Evolutionary conservation across 2,888 invertebrate genomes (phyloP), one percentile per base, ranked within the genome.

Genomic region (Pogonocherus hispidulus): DNA sequence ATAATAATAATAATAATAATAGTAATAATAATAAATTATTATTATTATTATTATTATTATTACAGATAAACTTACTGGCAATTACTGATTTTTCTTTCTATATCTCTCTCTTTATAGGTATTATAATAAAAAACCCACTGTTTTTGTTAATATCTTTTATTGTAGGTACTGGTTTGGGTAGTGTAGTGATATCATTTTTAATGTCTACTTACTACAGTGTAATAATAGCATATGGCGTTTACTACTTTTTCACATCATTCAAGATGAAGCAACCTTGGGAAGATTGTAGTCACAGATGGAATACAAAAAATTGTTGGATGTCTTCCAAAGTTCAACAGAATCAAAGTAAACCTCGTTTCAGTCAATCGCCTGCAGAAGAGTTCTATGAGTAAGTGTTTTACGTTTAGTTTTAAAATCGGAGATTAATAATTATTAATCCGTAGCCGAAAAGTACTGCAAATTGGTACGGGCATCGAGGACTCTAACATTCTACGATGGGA

Each of bases 141-240:
- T n/a, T n/a, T n/a, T n/a, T n/a, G n/a, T n/a, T n/a, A n/a, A n/a
- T n/a, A n/a, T n/a, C n/a, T 8, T 11, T 46, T 73, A 63, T 87
- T 87, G n/a, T 87, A 97, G 97, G 97, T 81, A 94, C 96, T 76
- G 98, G 97, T 67, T 88, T 98, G 78, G 96, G 96, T 69, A 96
- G 96, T 84, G 96, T 97, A 73, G 92, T 97, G 84, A 94, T 97
- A 85, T 97, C 97, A 76, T 96, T 97, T 87, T 88, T 97, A 83
- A 94, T 98, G 92, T 95, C 96, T 76, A 96, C 97, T 60, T 97
- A 97, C 86, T 97, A 97, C 86, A 96, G 96, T 85, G 95, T 97
- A 77, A 95, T 98, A 85, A 96, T 97, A 86, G 94, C 95, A 70
- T 97, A 97, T 90, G 93, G 95, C 62, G 93, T 97, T 80, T 97